phyloP scores from a whole-genome alignment of 1,140 invertebrate species.

The Pollicipes pollicipes region DNA sequence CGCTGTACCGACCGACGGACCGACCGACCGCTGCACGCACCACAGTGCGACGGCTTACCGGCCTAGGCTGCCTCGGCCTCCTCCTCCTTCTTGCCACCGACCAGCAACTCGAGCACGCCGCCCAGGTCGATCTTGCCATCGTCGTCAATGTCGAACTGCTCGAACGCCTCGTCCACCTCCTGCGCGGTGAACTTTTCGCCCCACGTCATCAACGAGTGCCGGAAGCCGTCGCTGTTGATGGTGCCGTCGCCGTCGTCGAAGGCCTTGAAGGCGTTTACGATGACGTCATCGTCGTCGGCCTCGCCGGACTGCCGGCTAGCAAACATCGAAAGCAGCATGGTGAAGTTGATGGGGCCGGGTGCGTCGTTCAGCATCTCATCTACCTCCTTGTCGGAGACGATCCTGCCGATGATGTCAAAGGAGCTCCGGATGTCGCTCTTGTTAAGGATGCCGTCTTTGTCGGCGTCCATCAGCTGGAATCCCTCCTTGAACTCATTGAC shows the following conservation, averaged over 20 bases:
- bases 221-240: constrained; percentile 47
- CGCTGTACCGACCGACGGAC: too few relatives aligned
- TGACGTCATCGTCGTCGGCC: constrained; percentile 33
- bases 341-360: constrained; percentile 86
- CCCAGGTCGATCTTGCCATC: constrained; percentile 80
- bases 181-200: constrained; percentile 87
- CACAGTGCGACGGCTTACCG: too few relatives aligned
- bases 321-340: constrained; percentile 78
- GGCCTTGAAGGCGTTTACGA: constrained; percentile 78
- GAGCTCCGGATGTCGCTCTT: constrained; percentile 88
- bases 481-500: constrained; percentile 92
- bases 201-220: constrained; percentile 84
- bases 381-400: constrained; percentile 73
- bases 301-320: constrained; percentile 35
- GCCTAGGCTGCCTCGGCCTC: constrained; percentile 30
- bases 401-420: constrained; percentile 81
- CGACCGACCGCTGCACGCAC: too few relatives aligned
- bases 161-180: constrained; percentile 86
- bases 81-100: constrained; percentile 57
- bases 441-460: constrained; percentile 94
- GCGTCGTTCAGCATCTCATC: constrained; percentile 80
- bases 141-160: constrained; percentile 85
- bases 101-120: constrained; percentile 69
- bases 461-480: constrained; percentile 95
- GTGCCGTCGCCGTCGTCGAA: constrained; percentile 78